Percentiles rank a stretch among this genome's conserved stretches.
Evolutionary conservation across 2,113 vertebrate genomes (phyloP).

Genomic region (Antechinus flavipes): DNA sequence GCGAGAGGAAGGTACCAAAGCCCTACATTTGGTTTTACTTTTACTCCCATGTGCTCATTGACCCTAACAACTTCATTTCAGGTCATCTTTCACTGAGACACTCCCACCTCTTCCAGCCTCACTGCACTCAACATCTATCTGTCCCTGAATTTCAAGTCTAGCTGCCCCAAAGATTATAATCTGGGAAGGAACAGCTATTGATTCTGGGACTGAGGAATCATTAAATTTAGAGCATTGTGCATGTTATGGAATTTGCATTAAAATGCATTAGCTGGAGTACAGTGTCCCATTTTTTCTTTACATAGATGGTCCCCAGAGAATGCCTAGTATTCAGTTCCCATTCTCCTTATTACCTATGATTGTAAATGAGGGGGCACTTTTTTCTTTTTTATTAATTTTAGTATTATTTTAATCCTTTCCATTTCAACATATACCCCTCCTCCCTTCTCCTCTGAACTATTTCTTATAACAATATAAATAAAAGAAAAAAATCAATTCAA

Average conservation of each 20-base stretch:
- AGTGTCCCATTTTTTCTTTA: not conserved
- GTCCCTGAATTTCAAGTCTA: not conserved
- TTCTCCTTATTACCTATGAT: not conserved
- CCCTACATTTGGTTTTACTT: conserved; percentile 77
- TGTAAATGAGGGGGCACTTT: not conserved
- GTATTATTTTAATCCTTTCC: not conserved
- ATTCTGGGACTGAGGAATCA: not conserved
- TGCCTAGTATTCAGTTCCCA: not conserved
- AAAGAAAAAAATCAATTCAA: not conserved
- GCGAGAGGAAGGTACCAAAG: conserved; percentile 97
- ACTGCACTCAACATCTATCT: not conserved
- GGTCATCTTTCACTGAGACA: conserved; percentile 75
- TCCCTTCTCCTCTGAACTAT: not conserved
- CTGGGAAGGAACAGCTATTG: not conserved
- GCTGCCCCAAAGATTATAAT: not conserved
- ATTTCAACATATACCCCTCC: not conserved
- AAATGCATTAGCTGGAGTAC: not conserved
- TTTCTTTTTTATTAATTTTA: not conserved
- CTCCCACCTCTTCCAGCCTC: conserved; percentile 69
- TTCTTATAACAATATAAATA: not conserved
- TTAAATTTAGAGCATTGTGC: not conserved
- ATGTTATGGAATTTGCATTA: not conserved
- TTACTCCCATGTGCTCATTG: conserved; percentile 80
- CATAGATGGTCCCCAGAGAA: not conserved
- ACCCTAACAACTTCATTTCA: conserved; percentile 79